Percentiles rank a stretch among this genome's conserved stretches.
phyloP scores from a whole-genome alignment of 2,888 invertebrate genomes.

The Cephus nigrinus region DNA sequence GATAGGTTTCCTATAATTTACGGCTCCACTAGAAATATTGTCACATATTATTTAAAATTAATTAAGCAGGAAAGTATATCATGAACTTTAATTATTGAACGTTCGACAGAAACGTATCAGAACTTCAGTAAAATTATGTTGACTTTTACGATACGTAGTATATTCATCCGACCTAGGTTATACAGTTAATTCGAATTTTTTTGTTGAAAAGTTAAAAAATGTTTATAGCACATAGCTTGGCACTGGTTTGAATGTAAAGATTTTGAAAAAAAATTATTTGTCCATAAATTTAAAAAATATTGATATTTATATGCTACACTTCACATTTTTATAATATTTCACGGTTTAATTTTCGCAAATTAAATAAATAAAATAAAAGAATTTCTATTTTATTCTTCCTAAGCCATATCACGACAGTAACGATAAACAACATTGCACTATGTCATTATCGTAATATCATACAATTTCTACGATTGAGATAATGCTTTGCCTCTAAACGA shows the following conservation, averaged over 20 bases:
- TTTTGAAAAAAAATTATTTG: not conserved
- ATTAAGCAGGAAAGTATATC: not conserved
- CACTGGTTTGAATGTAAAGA: not conserved
- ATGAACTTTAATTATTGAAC: not conserved
- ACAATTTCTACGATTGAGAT: not conserved
- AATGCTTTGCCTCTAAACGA: not conserved
- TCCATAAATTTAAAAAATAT: not conserved
- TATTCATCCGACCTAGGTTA: not conserved
- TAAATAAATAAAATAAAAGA: not conserved
- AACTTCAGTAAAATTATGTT: not conserved
- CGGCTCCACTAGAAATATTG: not conserved
- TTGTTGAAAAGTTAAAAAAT: not conserved
- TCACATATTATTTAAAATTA: not conserved
- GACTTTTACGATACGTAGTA: not conserved
- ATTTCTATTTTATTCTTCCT: not conserved
- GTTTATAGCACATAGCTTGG: not conserved
- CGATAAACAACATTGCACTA: not conserved
- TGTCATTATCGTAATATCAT: not conserved
- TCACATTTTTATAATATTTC: not conserved
- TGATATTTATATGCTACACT: not conserved
- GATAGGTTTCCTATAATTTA: not conserved
- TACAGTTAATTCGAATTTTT: not conserved
- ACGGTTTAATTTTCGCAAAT: not conserved
- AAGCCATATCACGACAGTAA: not conserved
- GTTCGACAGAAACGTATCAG: not conserved